Percentiles rank a stretch among this genome's conserved stretches.
These are phyloP conservation scores for Epinotia ramella DNA, from an alignment of 2,888 invertebrate genomes.

Conservation along the genomic window DNA sequence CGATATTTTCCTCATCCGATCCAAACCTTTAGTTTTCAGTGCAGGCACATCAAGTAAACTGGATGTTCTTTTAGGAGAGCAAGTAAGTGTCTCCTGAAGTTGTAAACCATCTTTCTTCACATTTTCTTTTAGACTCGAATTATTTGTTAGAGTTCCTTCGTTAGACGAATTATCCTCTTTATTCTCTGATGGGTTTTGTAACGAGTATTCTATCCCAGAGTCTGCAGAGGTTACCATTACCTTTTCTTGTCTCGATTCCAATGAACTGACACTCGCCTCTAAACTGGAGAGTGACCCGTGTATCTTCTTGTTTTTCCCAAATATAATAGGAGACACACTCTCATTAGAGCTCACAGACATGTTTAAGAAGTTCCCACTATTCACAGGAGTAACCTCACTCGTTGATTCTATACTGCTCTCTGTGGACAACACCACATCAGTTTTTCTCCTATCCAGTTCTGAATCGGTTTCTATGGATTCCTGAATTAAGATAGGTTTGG, in stretches of 20 bases:
- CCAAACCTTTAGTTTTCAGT: conserved; percentile 71
- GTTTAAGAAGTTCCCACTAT: conserved; percentile 67
- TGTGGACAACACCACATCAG: conserved; percentile 64
- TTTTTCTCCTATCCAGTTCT: conserved; percentile 72
- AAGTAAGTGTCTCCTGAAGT: conserved; percentile 66
- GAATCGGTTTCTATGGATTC: conserved; percentile 56
- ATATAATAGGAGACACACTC: conserved; percentile 79
- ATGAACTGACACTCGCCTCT: conserved; percentile 80
- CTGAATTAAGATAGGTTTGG: conserved; percentile 61
- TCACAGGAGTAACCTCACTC: conserved; percentile 75
- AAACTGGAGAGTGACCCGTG: conserved; percentile 80
- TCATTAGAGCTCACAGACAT: conserved; percentile 80
- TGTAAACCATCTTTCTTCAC: conserved; percentile 58
- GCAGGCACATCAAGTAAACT: conserved; percentile 79
- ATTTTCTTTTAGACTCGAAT: conserved; percentile 74
- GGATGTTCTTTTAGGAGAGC: conserved; percentile 73
- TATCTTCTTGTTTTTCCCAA: conserved; percentile 73
- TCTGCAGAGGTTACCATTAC: conserved; percentile 80
- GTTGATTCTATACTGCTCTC: conserved; percentile 78
- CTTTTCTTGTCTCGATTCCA: conserved; percentile 78
- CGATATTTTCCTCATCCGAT: conserved; percentile 85
- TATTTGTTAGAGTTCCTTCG: conserved; percentile 81
- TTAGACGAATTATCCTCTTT: conserved; percentile 79
- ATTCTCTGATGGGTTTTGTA: conserved; percentile 72
- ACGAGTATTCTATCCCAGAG: conserved; percentile 79